These are phyloP conservation scores for Volucella bombylans DNA, from an alignment of 2,888 invertebrate species.

Conservation along the genomic window DNA sequence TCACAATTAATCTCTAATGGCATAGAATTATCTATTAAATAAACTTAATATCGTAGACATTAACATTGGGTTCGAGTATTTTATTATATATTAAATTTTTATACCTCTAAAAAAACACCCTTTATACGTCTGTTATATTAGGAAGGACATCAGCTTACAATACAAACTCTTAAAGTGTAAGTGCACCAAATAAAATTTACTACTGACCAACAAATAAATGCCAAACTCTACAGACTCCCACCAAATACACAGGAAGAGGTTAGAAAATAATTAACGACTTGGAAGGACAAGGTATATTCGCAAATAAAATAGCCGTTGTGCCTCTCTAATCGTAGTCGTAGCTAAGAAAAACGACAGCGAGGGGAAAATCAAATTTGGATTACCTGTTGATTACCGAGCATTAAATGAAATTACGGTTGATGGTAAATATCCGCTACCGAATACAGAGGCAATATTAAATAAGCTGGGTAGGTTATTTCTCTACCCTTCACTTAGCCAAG, in stretches of 20 bases:
- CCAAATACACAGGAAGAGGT: constrained; percentile 30
- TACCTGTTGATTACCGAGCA: constrained; percentile 9
- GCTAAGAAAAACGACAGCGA: constrained; percentile 15
- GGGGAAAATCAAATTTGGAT: background rate
- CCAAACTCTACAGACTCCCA: constrained; percentile 14
- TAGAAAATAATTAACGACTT: background rate
- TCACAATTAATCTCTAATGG: too few species aligned
- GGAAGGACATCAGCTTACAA: constrained; percentile 42
- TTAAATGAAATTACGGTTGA: background rate
- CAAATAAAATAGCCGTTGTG: constrained; percentile 26
- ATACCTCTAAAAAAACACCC: too few species aligned
- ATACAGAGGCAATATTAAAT: background rate
- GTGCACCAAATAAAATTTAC: constrained; percentile 26
- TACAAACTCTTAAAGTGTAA: constrained; percentile 20
- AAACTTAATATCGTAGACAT: too few species aligned
- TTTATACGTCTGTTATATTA: background rate
- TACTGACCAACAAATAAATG: constrained; percentile 26
- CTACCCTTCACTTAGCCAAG: background rate
- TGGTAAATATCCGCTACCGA: constrained; percentile 9
- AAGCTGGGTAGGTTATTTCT: constrained; percentile 2
- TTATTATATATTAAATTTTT: too few species aligned
- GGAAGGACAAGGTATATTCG: constrained; percentile 25
- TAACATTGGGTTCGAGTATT: too few species aligned
- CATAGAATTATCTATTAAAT: too few species aligned
- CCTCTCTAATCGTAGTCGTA: constrained; percentile 20